Conservation (phyloP, 2,888 invertebrate species). For the Augiades crinisus region DNA sequence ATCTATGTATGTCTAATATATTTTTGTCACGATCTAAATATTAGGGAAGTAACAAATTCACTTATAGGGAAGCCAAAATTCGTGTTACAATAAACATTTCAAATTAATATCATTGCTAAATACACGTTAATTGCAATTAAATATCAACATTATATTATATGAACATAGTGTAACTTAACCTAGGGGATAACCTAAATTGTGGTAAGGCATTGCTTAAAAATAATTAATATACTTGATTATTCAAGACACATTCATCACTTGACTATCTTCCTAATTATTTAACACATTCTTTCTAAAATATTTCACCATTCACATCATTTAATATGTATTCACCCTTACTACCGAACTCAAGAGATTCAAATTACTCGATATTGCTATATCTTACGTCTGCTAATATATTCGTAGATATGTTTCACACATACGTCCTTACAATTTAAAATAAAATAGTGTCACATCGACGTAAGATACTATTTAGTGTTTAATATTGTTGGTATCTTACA, state of each 20-base stretch:
- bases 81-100: conserved; percentile 32
- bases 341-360: conserved; percentile 22
- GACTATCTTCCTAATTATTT: conserved; percentile 17
- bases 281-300: conserved; percentile 12
- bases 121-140: conserved; percentile 51
- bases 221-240: conserved; percentile 29
- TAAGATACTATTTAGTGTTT: too few species aligned
- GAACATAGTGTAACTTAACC: conserved; percentile 44
- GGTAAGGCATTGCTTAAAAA: conserved; percentile 56
- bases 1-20: conserved; percentile 2
- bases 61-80: conserved; percentile 43
- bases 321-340: conserved; percentile 17
- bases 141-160: conserved; percentile 56
- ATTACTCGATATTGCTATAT: not conserved
- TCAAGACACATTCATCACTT: conserved; percentile 25
- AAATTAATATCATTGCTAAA: conserved; percentile 43
- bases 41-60: conserved; percentile 29
- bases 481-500: too few species aligned
- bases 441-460: too few species aligned
- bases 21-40: not conserved
- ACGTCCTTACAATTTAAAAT: too few species aligned
- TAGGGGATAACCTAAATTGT: conserved; percentile 49
- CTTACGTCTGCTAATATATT: conserved; percentile 10
- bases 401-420: too few species aligned
- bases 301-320: conserved; percentile 1